Evolutionary conservation across 2,888 invertebrate genomes (phyloP).

Genomic region (Microplitis manilae): DNA sequence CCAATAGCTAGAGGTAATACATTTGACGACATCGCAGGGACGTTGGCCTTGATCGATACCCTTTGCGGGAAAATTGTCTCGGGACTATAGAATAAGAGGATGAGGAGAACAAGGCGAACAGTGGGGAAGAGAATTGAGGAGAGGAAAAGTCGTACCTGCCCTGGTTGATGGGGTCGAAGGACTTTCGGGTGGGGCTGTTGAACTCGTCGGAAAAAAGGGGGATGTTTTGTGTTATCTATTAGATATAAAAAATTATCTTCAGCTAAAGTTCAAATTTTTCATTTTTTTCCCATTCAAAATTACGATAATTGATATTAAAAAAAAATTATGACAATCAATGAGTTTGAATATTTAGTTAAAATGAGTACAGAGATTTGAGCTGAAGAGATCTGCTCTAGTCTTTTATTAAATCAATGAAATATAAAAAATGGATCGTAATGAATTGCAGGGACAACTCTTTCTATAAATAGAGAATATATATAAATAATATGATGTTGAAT

Average conservation of each 20-base stretch:
- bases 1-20: slow-evolving; percentile 11
- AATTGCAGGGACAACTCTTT: too few species aligned
- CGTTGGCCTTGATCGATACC: slow-evolving; percentile 43
- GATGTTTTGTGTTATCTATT: not conserved
- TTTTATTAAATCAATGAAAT: too few species aligned
- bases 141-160: slow-evolving; percentile 36
- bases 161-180: slow-evolving; percentile 36
- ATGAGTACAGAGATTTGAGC: too few species aligned
- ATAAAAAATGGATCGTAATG: too few species aligned
- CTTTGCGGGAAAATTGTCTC: slow-evolving; percentile 38
- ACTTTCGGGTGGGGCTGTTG: slow-evolving; percentile 37
- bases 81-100: not conserved
- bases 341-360: too few species aligned
- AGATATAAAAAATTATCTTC: too few species aligned
- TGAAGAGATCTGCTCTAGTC: too few species aligned
- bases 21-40: slow-evolving; percentile 20
- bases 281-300: too few species aligned
- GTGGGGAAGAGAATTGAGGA: slow-evolving; percentile 35
- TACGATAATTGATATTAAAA: too few species aligned
- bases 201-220: slow-evolving; percentile 16
- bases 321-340: too few species aligned
- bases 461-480: not conserved
- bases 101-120: slow-evolving; percentile 15
- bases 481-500: too few species aligned
- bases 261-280: too few species aligned